Conservation (phyloP, 2,113 vertebrate genomes). For the Andinoacara biseriatus region DNA sequence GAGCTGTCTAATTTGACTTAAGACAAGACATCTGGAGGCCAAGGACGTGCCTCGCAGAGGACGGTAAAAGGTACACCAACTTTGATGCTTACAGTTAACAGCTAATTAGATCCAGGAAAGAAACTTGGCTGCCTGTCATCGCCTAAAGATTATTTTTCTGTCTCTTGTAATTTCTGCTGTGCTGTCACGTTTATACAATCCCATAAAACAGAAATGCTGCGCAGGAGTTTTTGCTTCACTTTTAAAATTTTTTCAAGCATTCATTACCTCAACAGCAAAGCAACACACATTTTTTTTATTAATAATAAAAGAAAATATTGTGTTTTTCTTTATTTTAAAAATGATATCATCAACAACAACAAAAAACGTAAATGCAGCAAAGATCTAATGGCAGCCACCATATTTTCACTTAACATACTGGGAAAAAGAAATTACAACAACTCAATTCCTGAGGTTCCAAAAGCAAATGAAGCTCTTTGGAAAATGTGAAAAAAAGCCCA, state of each 20-base stretch:
- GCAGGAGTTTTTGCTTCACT: neutral
- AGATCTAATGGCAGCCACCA: neutral
- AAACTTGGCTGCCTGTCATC: neutral
- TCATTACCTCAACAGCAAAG: neutral
- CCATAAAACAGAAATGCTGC: neutral
- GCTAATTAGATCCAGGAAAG: neutral
- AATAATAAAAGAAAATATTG: neutral
- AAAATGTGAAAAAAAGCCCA: neutral
- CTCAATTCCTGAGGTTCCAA: neutral
- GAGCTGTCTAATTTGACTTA: neutral
- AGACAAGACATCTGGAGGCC: neutral
- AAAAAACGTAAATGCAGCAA: fast-evolving
- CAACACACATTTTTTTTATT: neutral
- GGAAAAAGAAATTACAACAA: neutral
- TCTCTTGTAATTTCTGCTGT: neutral
- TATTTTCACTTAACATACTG: neutral
- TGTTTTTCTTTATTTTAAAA: neutral
- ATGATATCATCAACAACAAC: neutral
- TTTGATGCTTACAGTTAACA: neutral
- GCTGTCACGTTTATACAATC: neutral
- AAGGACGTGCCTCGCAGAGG: neutral
- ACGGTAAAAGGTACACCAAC: neutral
- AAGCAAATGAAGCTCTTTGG: neutral
- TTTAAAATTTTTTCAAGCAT: neutral
- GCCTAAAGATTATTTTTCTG: neutral